A percentile compares a stretch with the other conserved stretches of the same genome.
Evolutionary conservation across 2,797 vertebrate species (phyloP).

Genomic region (Anguilla marmorata): DNA sequence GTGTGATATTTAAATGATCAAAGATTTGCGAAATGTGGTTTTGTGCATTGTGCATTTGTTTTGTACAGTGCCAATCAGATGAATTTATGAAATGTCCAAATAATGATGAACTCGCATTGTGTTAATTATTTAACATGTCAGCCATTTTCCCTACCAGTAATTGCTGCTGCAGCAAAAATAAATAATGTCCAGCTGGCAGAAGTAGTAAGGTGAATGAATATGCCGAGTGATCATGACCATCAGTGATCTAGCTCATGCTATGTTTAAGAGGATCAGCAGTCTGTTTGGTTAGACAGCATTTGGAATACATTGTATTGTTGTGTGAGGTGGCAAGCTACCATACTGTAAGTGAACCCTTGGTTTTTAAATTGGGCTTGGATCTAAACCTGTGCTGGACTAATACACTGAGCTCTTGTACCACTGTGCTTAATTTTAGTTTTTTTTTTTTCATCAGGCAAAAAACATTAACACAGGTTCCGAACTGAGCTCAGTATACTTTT

Average conservation of each 20-base stretch:
- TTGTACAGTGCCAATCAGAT: neutral
- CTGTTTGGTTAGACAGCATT: too few relatives aligned
- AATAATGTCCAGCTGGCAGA: too few relatives aligned
- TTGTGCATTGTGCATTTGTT: neutral
- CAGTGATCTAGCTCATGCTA: too few relatives aligned
- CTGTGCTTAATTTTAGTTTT: neutral
- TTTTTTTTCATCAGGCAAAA: neutral
- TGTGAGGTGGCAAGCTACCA: neutral
- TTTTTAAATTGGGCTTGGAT: neutral
- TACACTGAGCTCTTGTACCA: neutral
- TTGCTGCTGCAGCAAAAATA: neutral
- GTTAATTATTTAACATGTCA: neutral
- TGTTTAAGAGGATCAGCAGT: too few relatives aligned
- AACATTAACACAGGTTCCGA: neutral
- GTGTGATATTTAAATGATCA: neutral
- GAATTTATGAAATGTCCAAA: neutral
- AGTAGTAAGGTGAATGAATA: too few relatives aligned
- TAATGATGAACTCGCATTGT: neutral
- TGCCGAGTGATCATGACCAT: too few relatives aligned
- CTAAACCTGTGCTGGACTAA: neutral
- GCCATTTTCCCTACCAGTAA: neutral
- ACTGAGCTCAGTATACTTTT: neutral
- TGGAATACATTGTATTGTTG: too few relatives aligned
- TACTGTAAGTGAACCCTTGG: neutral
- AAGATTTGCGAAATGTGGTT: neutral